Base-by-base conservation (phyloP, 2,113 vertebrate species). In the Hylia prasina region DNA sequence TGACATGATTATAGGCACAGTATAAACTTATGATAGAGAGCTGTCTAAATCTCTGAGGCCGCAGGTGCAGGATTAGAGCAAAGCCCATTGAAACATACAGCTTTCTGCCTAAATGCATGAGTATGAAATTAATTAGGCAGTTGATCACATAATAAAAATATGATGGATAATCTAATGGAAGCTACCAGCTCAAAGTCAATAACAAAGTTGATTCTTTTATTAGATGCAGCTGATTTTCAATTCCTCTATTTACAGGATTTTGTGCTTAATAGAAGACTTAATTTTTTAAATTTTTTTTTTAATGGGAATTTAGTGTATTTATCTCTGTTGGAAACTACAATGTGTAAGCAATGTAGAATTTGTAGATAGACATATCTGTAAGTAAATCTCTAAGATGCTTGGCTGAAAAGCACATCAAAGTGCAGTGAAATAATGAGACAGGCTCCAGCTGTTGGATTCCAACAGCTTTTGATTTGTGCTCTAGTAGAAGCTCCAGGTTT, bases 321-420 rank as follows among this genome's bases (percentile, higher is more conserved):
- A 97, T 98, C 98, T 98, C 97, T 81, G 96, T 86, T 96, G 98
- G 97, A 98, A 98, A 96, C 96, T 95, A 76, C 98, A 97, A 97
- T 96, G 71, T 97, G 95, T 98, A 97, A 98, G 98, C 97, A 98
- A 96, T 95, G 95, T 97, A 98, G 95, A 98, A 98, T 98, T 97
- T 97, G 88, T 96, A 97, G 97, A 97, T 96, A 98, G 98, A 98
- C 88, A 72, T 97, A 98, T 97, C 97, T 97, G 93, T 84, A 82
- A 98, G 97, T 98, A 97, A 98, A 98, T 98, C 98, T 97, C 76
- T 96, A 93, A 98, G 97, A 98, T 97, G 97, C 89, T 97, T 97
- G 97, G 96, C 94, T 98, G 98, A 98, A 98, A 98, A 98, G 96
- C 97, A 98, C 98, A 98, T 98, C 97, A 98, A 98, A 98, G 98